These are phyloP conservation scores for Falco biarmicus DNA, from an alignment of 2,797 vertebrate species.

Conservation along the genomic window DNA sequence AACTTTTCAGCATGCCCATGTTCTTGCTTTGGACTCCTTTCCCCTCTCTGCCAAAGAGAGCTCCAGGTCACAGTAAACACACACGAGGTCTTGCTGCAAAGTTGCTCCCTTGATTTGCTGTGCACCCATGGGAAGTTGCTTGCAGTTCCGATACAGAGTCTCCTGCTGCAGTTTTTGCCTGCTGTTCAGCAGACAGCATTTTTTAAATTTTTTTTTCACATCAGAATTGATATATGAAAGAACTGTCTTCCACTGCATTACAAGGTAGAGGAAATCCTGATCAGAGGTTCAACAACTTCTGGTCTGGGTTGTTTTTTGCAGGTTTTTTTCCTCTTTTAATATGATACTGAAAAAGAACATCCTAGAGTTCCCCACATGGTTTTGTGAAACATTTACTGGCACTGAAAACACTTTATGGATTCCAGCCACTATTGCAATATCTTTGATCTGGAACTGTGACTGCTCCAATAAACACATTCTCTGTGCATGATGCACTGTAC, in stretches of 20 bases:
- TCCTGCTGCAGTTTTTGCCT: neutral
- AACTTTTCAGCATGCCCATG: neutral
- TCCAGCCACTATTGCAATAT: constrained; percentile 15
- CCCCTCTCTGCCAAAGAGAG: neutral
- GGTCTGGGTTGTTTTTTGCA: neutral
- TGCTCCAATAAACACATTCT: constrained; percentile 59
- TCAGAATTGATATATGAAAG: neutral
- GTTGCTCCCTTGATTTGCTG: neutral
- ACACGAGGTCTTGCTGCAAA: neutral
- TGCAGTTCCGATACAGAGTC: rapidly evolving
- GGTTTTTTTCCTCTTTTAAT: neutral
- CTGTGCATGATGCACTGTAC: constrained; percentile 24
- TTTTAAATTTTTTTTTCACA: neutral
- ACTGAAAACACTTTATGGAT: constrained; percentile 25
- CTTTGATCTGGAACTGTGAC: constrained; percentile 61
- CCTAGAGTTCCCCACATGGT: neutral
- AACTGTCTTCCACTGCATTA: neutral
- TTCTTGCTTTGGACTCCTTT: neutral
- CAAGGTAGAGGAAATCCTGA: constrained; percentile 18
- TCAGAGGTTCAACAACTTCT: neutral
- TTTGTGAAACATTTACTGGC: constrained; percentile 46
- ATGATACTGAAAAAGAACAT: constrained; percentile 6
- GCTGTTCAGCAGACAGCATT: neutral
- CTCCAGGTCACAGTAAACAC: neutral
- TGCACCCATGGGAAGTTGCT: neutral